These are phyloP conservation scores for Oxyura jamaicensis DNA, from an alignment of 2,113 vertebrate species.

Conservation along the genomic window DNA sequence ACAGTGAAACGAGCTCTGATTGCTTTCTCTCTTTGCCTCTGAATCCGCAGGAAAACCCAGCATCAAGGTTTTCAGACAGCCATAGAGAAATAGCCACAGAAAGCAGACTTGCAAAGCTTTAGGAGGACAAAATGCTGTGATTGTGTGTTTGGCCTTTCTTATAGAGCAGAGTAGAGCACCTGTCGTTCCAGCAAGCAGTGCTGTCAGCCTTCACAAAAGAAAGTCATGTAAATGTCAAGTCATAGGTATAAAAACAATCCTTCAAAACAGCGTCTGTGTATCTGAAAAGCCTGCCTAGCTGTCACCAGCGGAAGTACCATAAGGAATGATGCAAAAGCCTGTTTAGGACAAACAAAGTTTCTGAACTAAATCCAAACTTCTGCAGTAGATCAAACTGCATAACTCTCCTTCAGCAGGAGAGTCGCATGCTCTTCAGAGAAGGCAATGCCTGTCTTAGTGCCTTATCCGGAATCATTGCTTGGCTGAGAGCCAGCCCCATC, in stretches of 20 bases:
- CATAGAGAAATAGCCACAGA: not conserved
- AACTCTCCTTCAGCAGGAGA: not conserved
- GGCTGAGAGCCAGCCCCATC: not conserved
- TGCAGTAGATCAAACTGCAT: not conserved
- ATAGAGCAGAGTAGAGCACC: constrained; percentile 50
- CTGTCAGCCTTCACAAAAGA: constrained; percentile 72
- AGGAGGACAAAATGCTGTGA: constrained; percentile 39
- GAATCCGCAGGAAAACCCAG: constrained; percentile 2
- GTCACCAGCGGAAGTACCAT: not conserved
- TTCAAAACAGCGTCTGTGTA: constrained; percentile 49
- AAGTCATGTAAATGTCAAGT: constrained; percentile 74
- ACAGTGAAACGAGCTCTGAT: not conserved
- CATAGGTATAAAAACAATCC: constrained; percentile 70
- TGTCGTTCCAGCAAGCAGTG: constrained; percentile 58
- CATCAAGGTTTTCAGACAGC: not conserved
- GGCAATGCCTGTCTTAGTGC: not conserved
- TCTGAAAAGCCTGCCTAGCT: constrained; percentile 43
- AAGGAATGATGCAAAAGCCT: constrained; percentile 10
- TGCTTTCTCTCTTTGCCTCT: not conserved
- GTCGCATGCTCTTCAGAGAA: not conserved
- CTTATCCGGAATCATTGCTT: not conserved
- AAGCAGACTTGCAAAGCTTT: constrained; percentile 1
- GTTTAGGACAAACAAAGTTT: constrained; percentile 48
- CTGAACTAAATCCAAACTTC: constrained; percentile 45
- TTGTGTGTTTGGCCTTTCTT: constrained; percentile 52